phyloP scores from a whole-genome alignment of 2,113 vertebrate species.

The Progne subis region DNA sequence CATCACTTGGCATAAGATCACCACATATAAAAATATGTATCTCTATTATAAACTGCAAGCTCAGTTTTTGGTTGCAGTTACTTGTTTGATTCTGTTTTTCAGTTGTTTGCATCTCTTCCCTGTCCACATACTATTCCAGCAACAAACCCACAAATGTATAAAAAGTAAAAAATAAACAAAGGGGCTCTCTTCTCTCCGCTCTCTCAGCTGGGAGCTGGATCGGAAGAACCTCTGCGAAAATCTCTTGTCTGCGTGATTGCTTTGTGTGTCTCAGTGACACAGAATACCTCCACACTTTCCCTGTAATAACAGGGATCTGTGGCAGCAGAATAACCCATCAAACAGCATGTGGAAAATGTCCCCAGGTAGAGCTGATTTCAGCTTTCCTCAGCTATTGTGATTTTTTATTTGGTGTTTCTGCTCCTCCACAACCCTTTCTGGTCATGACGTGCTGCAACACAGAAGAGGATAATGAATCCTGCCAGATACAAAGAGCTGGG shows the following conservation, averaged over 20 bases:
- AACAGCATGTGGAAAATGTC: background rate
- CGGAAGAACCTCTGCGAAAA: too few species aligned
- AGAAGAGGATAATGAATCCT: background rate
- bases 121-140: background rate
- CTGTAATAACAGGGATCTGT: background rate
- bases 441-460: background rate
- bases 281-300: background rate
- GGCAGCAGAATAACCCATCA: background rate
- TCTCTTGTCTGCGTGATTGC: too few species aligned
- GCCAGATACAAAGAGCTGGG: background rate
- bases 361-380: background rate
- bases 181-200: too few species aligned
- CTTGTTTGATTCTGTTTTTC: background rate
- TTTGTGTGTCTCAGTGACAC: too few species aligned
- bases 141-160: too few species aligned
- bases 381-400: background rate
- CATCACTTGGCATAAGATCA: background rate
- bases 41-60: background rate
- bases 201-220: too few species aligned
- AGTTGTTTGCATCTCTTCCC: background rate
- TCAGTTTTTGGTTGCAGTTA: background rate
- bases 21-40: background rate
- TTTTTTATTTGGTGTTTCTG: background rate
- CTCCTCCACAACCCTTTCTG: background rate
- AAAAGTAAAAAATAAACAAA: too few species aligned